Base-by-base conservation (phyloP, 2,113 vertebrate genomes). In the Grammomys surdaster region DNA sequence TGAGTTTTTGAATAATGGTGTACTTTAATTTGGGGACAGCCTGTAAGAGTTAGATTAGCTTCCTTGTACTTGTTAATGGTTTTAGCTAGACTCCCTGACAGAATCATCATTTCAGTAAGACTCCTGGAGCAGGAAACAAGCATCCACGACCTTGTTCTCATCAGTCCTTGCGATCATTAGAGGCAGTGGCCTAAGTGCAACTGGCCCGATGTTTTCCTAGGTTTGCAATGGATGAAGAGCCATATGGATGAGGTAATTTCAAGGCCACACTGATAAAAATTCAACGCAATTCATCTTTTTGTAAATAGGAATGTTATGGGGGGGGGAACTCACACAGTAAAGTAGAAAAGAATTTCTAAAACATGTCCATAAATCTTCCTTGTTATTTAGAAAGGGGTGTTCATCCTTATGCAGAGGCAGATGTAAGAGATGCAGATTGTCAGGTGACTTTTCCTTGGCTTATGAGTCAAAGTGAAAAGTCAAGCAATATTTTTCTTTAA, bases 241-340 rank as follows among this genome's bases (percentile, higher is more conserved):
- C 70, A 70, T 67, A 36, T 63, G 69, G 70, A 84, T 63, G 75
- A 94, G 48, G 56, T 46, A 67, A 76, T 96, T 93, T 92, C 75
- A 91, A 93, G 80, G 75, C 92, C 58, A 85, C 48, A 84, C 36
- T 94, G 84, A 94, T 95, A 93, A 65, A 94, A 94, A 56, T 85
- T 80, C 56, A 81, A 0, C 60, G 63, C 17, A 85, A 22, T 93
- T 88, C 46, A 92, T 96, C 92, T 93, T 91, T 77, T 75, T 56
- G 13, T 78, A 94, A 93, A 93, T 28, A 92, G n/a, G 28, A 89
- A n/a, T 85, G 24, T 92, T 81, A 94, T 46, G 22, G 16, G 26
- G 40, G 24, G 82, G 40, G 24, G 82, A 94, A 94, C 54, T 85
- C 19, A 91, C 43, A 33, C 51, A 13, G 7, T 31, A 90, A 77